A percentile compares a stretch with the other conserved stretches of the same genome.
phyloP scores from a whole-genome alignment of 1,140 invertebrate species.

The Potamilus streckersoni region DNA sequence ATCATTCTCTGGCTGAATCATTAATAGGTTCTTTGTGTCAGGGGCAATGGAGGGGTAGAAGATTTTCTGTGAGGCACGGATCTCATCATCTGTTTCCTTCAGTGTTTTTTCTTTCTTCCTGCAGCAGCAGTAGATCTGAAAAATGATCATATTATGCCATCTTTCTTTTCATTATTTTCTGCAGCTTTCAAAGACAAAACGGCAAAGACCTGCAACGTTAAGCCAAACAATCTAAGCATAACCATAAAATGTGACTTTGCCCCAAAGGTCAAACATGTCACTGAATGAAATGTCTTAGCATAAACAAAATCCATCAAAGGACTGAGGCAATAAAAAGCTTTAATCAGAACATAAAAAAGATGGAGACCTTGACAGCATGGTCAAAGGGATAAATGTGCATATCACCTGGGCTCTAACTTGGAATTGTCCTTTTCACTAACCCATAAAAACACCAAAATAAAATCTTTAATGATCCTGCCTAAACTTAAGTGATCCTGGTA shows the following conservation, averaged over 20 bases:
- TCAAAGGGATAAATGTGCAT: too few species aligned
- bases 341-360: too few species aligned
- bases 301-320: too few species aligned
- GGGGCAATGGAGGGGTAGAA: slow-evolving; percentile 47
- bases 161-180: neutral
- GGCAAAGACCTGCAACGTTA: neutral
- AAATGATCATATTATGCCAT: neutral
- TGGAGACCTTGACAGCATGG: too few species aligned
- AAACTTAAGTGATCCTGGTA: too few species aligned
- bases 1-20: slow-evolving; percentile 55
- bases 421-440: too few species aligned
- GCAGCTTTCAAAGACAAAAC: neutral
- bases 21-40: slow-evolving; percentile 49
- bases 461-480: too few species aligned
- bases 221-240: neutral
- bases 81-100: slow-evolving; percentile 14
- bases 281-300: neutral
- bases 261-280: neutral
- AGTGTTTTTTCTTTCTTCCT: slow-evolving; percentile 20
- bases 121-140: slow-evolving; percentile 34
- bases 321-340: too few species aligned
- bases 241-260: neutral
- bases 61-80: slow-evolving; percentile 23
- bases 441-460: too few species aligned
- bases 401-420: too few species aligned